A percentile compares a stretch with the other conserved stretches of the same genome.
These are phyloP conservation scores for Trogon surrucura DNA, from an alignment of 2,113 vertebrate genomes.

Conservation along the genomic window DNA sequence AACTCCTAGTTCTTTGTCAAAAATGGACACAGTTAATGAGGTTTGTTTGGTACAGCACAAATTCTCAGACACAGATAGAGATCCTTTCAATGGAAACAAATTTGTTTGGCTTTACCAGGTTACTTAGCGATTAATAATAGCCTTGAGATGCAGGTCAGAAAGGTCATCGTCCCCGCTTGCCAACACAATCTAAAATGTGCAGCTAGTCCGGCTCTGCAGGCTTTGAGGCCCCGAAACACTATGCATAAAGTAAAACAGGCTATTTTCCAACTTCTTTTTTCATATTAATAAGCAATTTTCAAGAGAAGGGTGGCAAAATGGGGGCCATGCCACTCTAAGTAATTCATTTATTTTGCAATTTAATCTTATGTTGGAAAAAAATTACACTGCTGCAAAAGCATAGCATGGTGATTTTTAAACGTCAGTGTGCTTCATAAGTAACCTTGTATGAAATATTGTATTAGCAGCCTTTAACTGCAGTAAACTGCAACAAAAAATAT, in stretches of 20 bases:
- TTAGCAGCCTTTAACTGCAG: conserved; percentile 52
- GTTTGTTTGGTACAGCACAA: conserved; percentile 93
- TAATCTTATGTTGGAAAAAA: conserved; percentile 89
- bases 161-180: conserved; percentile 79
- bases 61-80: conserved; percentile 94
- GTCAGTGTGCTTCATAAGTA: conserved; percentile 82
- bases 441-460: conserved; percentile 79
- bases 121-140: conserved; percentile 96
- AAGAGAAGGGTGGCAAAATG: conserved; percentile 83
- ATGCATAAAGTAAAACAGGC: conserved; percentile 76
- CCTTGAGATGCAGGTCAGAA: conserved; percentile 85
- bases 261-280: conserved; percentile 83
- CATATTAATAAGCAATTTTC: conserved; percentile 92
- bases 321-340: conserved; percentile 87
- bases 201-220: conserved; percentile 53
- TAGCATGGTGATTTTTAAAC: conserved; percentile 90
- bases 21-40: conserved; percentile 95
- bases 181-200: conserved; percentile 74
- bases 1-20: conserved; percentile 84
- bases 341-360: conserved; percentile 97
- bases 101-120: conserved; percentile 97
- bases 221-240: conserved; percentile 62
- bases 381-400: conserved; percentile 81
- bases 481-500: conserved; percentile 61
- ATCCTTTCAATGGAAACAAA: conserved; percentile 97